phyloP scores from a whole-genome alignment of 2,113 vertebrate species.

The Alligator sinensis region DNA sequence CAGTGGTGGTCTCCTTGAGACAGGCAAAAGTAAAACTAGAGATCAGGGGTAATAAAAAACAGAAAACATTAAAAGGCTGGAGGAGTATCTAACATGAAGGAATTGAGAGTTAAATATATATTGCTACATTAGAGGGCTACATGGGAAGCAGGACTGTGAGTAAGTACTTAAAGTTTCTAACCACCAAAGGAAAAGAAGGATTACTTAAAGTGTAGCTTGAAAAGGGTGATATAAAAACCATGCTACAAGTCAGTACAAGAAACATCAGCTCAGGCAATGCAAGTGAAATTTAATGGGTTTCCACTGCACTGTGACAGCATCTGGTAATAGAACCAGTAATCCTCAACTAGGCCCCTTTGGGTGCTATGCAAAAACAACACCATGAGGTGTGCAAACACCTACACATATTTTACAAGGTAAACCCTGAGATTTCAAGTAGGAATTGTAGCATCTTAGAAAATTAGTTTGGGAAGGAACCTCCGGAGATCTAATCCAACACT shows the following conservation, averaged over 20 bases:
- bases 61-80: accelerated
- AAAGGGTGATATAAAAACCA: neutral
- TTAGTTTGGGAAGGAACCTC: too few species aligned
- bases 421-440: too few species aligned
- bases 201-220: neutral
- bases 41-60: accelerated
- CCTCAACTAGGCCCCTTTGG: too few species aligned
- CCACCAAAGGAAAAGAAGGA: neutral
- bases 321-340: too few species aligned
- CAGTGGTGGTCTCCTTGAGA: accelerated
- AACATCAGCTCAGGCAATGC: neutral
- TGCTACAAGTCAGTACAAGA: neutral
- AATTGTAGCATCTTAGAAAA: too few species aligned
- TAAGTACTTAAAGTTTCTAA: neutral
- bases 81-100: neutral
- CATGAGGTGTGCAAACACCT: too few species aligned
- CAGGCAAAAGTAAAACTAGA: neutral
- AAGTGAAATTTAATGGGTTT: neutral
- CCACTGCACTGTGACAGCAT: neutral
- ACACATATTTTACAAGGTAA: too few species aligned
- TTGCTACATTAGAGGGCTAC: neutral
- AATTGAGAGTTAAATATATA: neutral
- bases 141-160: neutral
- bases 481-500: too few species aligned
- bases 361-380: too few species aligned